Percentiles rank a stretch among this genome's conserved stretches.
These are phyloP conservation scores for Megalonaias nervosa DNA, from an alignment of 1,140 invertebrate genomes.

Conservation along the genomic window DNA sequence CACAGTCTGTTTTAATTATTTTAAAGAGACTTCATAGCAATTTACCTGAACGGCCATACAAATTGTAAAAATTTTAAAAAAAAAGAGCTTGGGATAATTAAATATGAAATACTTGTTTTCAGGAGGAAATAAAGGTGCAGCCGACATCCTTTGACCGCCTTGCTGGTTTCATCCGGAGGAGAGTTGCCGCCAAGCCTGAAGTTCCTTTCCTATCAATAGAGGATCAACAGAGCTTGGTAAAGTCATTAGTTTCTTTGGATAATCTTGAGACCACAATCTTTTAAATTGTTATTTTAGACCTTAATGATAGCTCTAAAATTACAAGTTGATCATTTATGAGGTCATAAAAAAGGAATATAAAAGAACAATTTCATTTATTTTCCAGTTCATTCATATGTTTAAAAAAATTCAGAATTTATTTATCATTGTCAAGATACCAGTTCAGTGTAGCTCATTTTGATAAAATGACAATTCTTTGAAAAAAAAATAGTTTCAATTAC, in stretches of 20 bases:
- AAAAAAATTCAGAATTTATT: no score
- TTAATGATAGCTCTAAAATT: no score
- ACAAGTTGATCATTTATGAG: no score
- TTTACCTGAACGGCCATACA: background rate
- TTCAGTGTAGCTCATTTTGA: no score
- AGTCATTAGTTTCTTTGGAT: background rate
- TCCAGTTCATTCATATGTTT: no score
- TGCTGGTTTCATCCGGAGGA: conserved; percentile 55
- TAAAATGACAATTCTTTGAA: no score
- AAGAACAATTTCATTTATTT: no score
- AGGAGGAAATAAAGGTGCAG: conserved; percentile 64
- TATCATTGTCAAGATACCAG: no score
- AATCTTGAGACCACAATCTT: background rate
- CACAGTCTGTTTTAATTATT: background rate
- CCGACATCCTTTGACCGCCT: conserved; percentile 60
- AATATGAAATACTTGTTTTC: background rate
- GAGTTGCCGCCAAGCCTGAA: conserved; percentile 60
- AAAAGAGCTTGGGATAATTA: background rate
- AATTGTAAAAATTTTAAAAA: background rate
- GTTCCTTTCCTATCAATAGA: conserved; percentile 58
- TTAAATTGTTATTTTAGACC: background rate
- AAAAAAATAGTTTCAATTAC: no score
- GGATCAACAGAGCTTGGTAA: conserved; percentile 65
- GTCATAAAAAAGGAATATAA: no score
- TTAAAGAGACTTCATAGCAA: background rate